Conservation (phyloP, 2,113 vertebrate species). For the Tupaia chinensis region DNA sequence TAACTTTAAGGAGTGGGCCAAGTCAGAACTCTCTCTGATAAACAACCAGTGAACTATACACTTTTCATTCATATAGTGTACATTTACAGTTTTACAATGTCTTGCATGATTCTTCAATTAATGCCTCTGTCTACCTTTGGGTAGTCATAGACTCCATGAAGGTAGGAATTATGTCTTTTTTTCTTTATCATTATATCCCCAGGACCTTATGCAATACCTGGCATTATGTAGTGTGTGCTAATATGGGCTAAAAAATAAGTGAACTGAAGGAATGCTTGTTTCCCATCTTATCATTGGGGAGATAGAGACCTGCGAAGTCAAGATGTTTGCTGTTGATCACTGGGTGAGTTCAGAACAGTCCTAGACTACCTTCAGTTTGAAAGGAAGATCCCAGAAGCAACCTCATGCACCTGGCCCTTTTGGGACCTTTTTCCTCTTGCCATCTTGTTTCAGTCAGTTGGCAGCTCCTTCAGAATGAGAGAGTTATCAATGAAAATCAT, state of each 20-base stretch:
- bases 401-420: not conserved
- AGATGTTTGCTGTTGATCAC: not conserved
- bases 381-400: not conserved
- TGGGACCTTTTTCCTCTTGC: not conserved
- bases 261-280: not conserved
- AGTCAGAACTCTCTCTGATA: not conserved
- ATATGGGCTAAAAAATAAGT: not conserved
- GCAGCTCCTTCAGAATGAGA: constrained; percentile 56
- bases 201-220: not conserved
- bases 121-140: not conserved
- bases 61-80: not conserved
- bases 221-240: not conserved
- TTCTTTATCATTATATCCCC: not conserved
- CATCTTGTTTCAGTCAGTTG: not conserved
- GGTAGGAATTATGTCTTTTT: not conserved
- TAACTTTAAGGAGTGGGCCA: not conserved
- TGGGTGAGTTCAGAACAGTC: not conserved
- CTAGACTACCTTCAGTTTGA: not conserved
- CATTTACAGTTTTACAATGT: not conserved
- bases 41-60: no score
- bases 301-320: not conserved
- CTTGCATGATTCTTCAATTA: not conserved
- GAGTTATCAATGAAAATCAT: constrained; percentile 67
- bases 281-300: not conserved
- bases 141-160: not conserved